Evolutionary conservation across 2,113 vertebrate species (phyloP).

Genomic region (Canis aureus): DNA sequence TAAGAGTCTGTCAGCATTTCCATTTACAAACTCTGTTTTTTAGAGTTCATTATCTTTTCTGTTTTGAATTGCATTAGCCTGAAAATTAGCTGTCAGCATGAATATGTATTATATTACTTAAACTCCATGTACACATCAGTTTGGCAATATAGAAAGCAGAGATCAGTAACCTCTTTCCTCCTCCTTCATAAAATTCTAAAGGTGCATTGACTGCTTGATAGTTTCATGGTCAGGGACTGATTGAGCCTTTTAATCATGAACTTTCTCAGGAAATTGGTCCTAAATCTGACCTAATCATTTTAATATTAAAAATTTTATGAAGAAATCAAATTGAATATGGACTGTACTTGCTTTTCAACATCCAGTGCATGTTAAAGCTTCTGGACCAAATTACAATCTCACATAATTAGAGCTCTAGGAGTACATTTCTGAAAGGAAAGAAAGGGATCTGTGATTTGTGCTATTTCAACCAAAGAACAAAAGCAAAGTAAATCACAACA

Average conservation of each 20-base stretch:
- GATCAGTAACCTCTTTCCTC: slow-evolving; percentile 75
- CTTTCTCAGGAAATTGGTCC: slow-evolving; percentile 65
- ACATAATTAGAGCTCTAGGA: slow-evolving; percentile 38
- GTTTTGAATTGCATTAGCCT: slow-evolving; percentile 87
- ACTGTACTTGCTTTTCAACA: slow-evolving; percentile 48
- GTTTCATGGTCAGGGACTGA: slow-evolving; percentile 51
- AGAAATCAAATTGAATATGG: slow-evolving; percentile 67
- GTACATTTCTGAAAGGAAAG: background rate
- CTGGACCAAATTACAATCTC: slow-evolving; percentile 53
- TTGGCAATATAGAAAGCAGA: slow-evolving; percentile 76
- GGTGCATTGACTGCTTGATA: slow-evolving; percentile 75
- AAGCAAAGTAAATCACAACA: slow-evolving; percentile 33
- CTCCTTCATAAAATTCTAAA: slow-evolving; percentile 77
- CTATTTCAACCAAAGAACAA: slow-evolving; percentile 60
- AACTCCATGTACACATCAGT: slow-evolving; percentile 76
- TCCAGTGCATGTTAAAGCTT: slow-evolving; percentile 52
- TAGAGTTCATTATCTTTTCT: slow-evolving; percentile 86
- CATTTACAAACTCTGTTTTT: slow-evolving; percentile 85
- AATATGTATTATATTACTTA: slow-evolving; percentile 85
- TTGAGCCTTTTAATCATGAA: slow-evolving; percentile 69
- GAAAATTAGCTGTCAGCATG: slow-evolving; percentile 87
- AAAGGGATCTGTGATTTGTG: background rate
- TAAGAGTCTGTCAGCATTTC: slow-evolving; percentile 85
- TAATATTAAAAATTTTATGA: slow-evolving; percentile 72
- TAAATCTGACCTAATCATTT: slow-evolving; percentile 72